Evolutionary conservation across 2,888 invertebrate species (phyloP).

Genomic region (Osmoderma eremita): DNA sequence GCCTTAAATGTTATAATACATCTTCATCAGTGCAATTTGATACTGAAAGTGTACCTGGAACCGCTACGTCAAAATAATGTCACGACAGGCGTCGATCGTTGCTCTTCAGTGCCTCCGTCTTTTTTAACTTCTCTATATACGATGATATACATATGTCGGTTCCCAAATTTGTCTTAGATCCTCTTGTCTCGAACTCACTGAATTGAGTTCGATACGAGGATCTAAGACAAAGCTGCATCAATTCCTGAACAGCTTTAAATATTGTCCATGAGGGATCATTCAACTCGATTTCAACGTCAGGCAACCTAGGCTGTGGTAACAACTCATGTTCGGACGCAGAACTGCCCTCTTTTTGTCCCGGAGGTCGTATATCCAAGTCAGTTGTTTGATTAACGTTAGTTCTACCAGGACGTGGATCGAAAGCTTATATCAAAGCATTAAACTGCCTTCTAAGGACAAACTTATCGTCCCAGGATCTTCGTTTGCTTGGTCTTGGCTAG

Average conservation of each 20-base stretch:
- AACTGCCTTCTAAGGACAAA: constrained; percentile 96
- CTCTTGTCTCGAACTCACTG: constrained; percentile 79
- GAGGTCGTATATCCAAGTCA: constrained; percentile 89
- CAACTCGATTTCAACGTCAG: constrained; percentile 86
- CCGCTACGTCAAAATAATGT: constrained; percentile 68
- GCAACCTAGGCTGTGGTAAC: constrained; percentile 73
- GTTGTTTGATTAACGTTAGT: constrained; percentile 98
- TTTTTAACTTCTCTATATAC: constrained; percentile 75
- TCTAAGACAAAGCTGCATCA: constrained; percentile 82
- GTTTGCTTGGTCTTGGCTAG: constrained; percentile 68
- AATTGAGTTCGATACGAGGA: no score
- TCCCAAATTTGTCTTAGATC: constrained; percentile 93
- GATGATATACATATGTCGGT: constrained; percentile 94
- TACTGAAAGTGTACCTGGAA: constrained; percentile 64
- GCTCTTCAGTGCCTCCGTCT: constrained; percentile 66
- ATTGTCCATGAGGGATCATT: constrained; percentile 88
- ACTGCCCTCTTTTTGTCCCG: constrained; percentile 69
- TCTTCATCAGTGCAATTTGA: constrained; percentile 82
- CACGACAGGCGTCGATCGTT: constrained; percentile 71
- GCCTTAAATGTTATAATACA: constrained; percentile 79
- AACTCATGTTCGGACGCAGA: constrained; percentile 63
- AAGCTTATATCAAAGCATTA: constrained; percentile 97
- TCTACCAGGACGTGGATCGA: constrained; percentile 98
- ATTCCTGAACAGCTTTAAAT: constrained; percentile 91
- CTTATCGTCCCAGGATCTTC: constrained; percentile 98